Base-by-base conservation (phyloP, 2,888 invertebrate genomes). In the Celastrina argiolus region DNA sequence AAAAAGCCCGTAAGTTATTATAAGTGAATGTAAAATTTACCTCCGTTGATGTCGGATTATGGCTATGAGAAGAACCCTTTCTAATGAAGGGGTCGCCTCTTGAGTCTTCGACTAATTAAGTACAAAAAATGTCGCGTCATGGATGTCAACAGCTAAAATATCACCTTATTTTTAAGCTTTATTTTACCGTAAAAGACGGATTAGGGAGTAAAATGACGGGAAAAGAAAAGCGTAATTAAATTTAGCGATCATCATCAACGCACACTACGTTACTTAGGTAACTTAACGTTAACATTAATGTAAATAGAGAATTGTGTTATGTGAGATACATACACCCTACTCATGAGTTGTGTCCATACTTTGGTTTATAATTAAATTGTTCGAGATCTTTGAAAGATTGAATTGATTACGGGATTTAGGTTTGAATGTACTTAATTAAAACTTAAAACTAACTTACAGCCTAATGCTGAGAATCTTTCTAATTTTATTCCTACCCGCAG, bases 81-180 rank as follows among this genome's bases (percentile, higher is more conserved):
- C 64, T 68, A 67, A 67, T 67, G 67, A 70, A 68, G 66, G 68
- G 67, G 64, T 59, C 28, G 67, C 56, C 69, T 70, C 67, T 68
- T 66, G 69, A 70, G 67, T 66, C 67, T 65, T 64, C 56, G 41
- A 42, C 69, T 66, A 70, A 70, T 70, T 67, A 70, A 68, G 51
- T 68, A 67, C 64, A 66, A 68, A 66, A 67, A 68, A 67, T 68
- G 67, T 66, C 65, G 58, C 66, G 68, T 68, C 67, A 67, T 67
- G 63, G 68, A 69, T 69, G 64, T 64, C 66, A 66, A 59, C 66
- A 59, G 66, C 66, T 66, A 59, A 66, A 66, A 66, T 66, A 59
- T 66, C 66, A 59, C 58, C 42, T 59, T 42, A 42, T 59, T 66
- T 65, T 66, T 66, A 45, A 66, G 58, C 58, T 66, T 66, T 45